Percentiles rank a stretch among this genome's conserved stretches.
phyloP scores from a whole-genome alignment of 1,140 invertebrate genomes.

The Pseudachorutes palmiensis region DNA sequence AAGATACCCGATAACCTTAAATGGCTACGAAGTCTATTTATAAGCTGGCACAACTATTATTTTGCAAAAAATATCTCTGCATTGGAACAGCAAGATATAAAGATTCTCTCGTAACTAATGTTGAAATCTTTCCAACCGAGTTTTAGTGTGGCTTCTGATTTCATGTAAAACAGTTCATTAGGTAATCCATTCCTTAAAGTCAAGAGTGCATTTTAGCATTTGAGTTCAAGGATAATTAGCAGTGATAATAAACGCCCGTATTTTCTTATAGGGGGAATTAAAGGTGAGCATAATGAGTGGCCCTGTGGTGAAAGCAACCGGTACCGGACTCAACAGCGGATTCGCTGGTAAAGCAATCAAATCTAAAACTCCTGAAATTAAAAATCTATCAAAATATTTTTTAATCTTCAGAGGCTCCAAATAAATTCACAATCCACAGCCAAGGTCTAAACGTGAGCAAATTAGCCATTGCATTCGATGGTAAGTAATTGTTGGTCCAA shows the following conservation, averaged over 20 bases:
- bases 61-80: background rate
- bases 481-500: background rate
- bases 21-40: conserved; percentile 12
- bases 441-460: background rate
- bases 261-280: background rate
- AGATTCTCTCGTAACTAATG: background rate
- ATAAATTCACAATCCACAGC: conserved; percentile 24
- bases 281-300: conserved; percentile 8
- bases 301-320: conserved; percentile 20
- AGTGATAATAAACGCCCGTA: background rate
- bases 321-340: conserved; percentile 25
- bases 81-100: background rate
- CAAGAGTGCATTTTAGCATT: background rate
- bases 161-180: background rate
- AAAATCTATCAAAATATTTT: no score
- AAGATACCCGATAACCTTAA: conserved; percentile 12
- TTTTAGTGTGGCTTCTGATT: background rate
- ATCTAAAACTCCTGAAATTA: no score
- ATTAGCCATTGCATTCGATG: conserved; percentile 8
- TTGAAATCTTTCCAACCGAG: background rate
- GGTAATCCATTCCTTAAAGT: background rate
- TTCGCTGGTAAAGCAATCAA: conserved; percentile 25
- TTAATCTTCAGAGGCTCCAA: conserved; percentile 24
- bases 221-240: background rate
- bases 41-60: background rate